A percentile compares a stretch with the other conserved stretches of the same genome.
phyloP scores from a whole-genome alignment of 2,888 invertebrate genomes.

The Falcaria lacertinaria region DNA sequence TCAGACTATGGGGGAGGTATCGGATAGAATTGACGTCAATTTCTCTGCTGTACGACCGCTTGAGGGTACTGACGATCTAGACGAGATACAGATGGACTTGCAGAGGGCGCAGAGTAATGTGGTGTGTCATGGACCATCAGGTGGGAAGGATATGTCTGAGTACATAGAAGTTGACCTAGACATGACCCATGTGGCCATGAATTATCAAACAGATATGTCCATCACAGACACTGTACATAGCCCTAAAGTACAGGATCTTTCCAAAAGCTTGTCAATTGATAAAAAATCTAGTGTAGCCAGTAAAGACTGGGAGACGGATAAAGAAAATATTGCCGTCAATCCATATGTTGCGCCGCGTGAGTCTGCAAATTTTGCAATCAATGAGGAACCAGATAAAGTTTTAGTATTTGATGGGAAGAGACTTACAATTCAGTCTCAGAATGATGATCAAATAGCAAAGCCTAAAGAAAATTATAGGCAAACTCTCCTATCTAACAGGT shows the following conservation, averaged over 20 bases:
- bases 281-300: conserved; percentile 24
- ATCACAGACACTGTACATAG: conserved; percentile 57
- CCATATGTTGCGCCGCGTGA: conserved; percentile 51
- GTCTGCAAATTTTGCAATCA: conserved; percentile 47
- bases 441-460: conserved; percentile 11
- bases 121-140: conserved; percentile 32
- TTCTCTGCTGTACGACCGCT: conserved; percentile 50
- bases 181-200: conserved; percentile 37
- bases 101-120: conserved; percentile 27
- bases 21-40: conserved; percentile 52
- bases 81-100: conserved; percentile 55
- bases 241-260: conserved; percentile 50
- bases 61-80: conserved; percentile 48
- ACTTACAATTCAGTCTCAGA: conserved; percentile 45
- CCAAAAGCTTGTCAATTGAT: conserved; percentile 29
- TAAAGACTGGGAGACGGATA: conserved; percentile 52
- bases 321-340: conserved; percentile 63
- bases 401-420: conserved; percentile 64
- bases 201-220: conserved; percentile 57
- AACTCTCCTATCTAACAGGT: conserved; percentile 19
- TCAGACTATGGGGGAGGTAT: conserved; percentile 38
- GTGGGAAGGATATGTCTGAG: conserved; percentile 38
- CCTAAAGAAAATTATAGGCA: conserved; percentile 18
- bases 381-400: conserved; percentile 48
- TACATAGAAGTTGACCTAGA: conserved; percentile 65